phyloP scores from a whole-genome alignment of 2,113 vertebrate species.

The Nipponia nippon region DNA sequence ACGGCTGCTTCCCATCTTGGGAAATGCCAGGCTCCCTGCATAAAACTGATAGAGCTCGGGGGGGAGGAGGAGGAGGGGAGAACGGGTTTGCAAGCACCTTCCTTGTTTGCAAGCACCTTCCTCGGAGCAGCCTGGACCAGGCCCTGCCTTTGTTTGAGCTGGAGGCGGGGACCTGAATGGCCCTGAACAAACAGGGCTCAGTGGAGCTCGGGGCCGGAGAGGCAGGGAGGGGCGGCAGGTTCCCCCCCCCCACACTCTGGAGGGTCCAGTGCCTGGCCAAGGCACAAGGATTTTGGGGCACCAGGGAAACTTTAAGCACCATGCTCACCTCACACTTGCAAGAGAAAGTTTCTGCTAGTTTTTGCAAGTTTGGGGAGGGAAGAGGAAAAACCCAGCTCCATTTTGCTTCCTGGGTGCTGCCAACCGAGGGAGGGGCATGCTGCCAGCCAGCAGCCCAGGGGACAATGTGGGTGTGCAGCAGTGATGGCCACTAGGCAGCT shows the following conservation, averaged over 20 bases:
- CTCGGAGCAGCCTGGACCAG: neutral
- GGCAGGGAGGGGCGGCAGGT: neutral
- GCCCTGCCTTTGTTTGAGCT: slow-evolving; percentile 18
- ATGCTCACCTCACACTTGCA: neutral
- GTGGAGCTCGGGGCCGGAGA: neutral
- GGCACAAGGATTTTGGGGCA: neutral
- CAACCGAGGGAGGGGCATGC: rapidly evolving
- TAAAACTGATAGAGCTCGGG: neutral
- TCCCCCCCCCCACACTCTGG: no score
- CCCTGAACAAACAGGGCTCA: neutral
- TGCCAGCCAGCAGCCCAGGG: neutral
- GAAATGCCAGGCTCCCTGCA: neutral
- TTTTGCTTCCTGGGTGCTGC: neutral
- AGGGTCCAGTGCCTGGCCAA: neutral
- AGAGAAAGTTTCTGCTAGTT: neutral
- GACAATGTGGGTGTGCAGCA: rapidly evolving
- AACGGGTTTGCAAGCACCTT: neutral
- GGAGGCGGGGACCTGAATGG: neutral
- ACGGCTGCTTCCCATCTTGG: neutral
- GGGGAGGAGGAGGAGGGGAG: neutral
- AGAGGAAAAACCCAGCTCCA: neutral
- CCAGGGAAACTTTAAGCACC: neutral
- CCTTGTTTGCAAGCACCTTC: neutral
- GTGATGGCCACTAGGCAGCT: rapidly evolving
- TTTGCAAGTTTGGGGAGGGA: neutral